Conservation (phyloP, 2,113 vertebrate genomes). For the Grantiella picta region DNA sequence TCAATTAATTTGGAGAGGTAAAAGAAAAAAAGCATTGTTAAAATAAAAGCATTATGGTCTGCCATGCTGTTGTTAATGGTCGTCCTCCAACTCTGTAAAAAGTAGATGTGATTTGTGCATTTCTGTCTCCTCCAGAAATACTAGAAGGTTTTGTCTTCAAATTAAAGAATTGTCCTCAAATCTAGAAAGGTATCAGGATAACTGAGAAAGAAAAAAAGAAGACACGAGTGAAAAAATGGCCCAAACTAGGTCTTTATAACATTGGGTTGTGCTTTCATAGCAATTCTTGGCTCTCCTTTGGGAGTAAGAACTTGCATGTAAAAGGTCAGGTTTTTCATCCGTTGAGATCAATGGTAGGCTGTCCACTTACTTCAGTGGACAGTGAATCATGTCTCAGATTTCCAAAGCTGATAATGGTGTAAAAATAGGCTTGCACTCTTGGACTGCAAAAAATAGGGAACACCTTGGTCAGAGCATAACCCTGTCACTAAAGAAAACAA, state of each 20-base stretch:
- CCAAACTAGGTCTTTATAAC: not conserved
- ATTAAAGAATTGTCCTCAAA: not conserved
- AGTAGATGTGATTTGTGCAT: not conserved
- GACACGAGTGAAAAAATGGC: rapidly evolving
- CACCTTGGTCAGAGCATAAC: not conserved
- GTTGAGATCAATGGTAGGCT: not conserved
- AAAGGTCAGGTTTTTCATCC: constrained; percentile 1
- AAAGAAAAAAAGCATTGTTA: not conserved
- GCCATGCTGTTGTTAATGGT: rapidly evolving
- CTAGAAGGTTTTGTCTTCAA: not conserved
- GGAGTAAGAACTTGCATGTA: not conserved
- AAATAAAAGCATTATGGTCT: not conserved
- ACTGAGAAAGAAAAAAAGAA: not conserved
- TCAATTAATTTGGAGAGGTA: not conserved
- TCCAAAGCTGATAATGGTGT: not conserved
- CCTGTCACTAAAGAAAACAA: not conserved
- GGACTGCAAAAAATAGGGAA: not conserved
- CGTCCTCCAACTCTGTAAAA: not conserved
- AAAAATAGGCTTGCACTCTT: not conserved
- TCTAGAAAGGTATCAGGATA: not conserved
- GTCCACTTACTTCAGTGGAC: not conserved
- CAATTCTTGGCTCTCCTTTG: not conserved
- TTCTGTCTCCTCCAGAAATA: not conserved
- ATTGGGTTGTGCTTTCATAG: not conserved
- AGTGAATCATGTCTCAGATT: not conserved